A percentile compares a stretch with the other conserved stretches of the same genome.
Evolutionary conservation across 2,797 vertebrate species (phyloP).

Genomic region (Hippocampus kuda): DNA sequence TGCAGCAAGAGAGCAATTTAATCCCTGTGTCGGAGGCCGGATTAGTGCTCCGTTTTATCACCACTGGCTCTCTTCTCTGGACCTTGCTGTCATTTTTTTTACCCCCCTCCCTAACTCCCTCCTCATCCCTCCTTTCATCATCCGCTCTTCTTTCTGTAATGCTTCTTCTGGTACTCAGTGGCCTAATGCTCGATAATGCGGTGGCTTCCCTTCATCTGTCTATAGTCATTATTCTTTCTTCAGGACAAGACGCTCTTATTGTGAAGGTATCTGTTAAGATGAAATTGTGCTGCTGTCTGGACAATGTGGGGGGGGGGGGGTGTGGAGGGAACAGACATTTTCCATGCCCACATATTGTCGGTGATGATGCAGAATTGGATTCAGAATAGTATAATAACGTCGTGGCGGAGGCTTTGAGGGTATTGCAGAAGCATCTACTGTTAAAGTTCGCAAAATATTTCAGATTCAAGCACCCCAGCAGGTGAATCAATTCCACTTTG

Average conservation of each 20-base stretch:
- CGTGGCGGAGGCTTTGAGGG: not conserved
- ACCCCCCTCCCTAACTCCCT: constrained; percentile 30
- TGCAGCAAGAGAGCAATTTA: constrained; percentile 50
- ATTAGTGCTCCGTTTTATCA: constrained; percentile 63
- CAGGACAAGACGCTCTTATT: constrained; percentile 32
- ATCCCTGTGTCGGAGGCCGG: constrained; percentile 59
- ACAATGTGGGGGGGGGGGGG: not conserved
- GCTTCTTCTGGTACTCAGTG: constrained; percentile 44
- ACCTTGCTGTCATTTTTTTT: constrained; percentile 39
- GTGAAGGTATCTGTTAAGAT: constrained; percentile 6
- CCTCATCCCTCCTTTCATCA: constrained; percentile 10
- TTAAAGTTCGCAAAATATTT: not conserved
- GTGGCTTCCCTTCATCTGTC: constrained; percentile 53
- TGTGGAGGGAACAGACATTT: not conserved
- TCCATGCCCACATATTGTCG: not conserved
- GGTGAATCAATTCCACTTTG: too few relatives aligned
- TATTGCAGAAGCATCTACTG: not conserved
- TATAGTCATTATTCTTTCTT: constrained; percentile 53
- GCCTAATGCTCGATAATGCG: constrained; percentile 59
- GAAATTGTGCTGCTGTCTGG: constrained; percentile 14
- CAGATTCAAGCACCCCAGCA: not conserved
- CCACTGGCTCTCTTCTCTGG: constrained; percentile 37
- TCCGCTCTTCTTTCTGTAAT: constrained; percentile 39
- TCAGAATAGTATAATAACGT: not conserved
- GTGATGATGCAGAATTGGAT: not conserved